Evolutionary conservation across 2,888 invertebrate genomes (phyloP), one percentile per base, ranked within the genome.

Genomic region (Hirtodrosophila duncani): DNA sequence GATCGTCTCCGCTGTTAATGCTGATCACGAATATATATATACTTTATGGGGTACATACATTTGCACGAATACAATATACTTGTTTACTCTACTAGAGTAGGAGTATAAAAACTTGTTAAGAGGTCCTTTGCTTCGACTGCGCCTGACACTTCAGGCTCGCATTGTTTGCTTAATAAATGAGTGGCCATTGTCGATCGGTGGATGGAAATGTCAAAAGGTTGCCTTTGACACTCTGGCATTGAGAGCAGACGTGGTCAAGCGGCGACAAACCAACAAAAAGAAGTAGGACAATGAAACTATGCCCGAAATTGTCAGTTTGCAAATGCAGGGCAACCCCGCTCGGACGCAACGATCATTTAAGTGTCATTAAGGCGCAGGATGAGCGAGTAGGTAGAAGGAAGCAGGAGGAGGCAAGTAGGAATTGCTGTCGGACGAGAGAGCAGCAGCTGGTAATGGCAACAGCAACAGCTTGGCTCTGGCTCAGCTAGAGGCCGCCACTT

Each of bases 161-260:
- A 81, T 82, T 82, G 78, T 77, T 72, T 63, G 60, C 66, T 57
- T 68, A 60, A 72, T 82, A 78, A 82, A 82, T 67, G 64, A 63
- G 55, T 63, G 63, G 29, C 64, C 63, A 74, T 81, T 82, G 81
- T 82, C 59, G n/a, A n/a, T n/a, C n/a, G 39, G 23, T 52, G 61
- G 63, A 62, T 57, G 64, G 81, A 52, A 74, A 70, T 81, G 83
- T 74, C 81, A 82, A 75, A 68, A 71, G 77, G 80, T 66, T 61
- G 63, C 60, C 37, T 62, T 62, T 65, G 71, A 70, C 82, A 79
- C 71, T 16, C 13, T 11, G 34, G 70, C 48, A 55, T 56, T 56
- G 49, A 51, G 44, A 39, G 72, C 27, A 62, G 57, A 69, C n/a
- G n/a, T 59, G 81, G 79, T 67, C 80, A 71, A 60, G 51, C 52